These are phyloP conservation scores for Hetaerina americana DNA, from an alignment of 1,140 invertebrate species.

Conservation along the genomic window DNA sequence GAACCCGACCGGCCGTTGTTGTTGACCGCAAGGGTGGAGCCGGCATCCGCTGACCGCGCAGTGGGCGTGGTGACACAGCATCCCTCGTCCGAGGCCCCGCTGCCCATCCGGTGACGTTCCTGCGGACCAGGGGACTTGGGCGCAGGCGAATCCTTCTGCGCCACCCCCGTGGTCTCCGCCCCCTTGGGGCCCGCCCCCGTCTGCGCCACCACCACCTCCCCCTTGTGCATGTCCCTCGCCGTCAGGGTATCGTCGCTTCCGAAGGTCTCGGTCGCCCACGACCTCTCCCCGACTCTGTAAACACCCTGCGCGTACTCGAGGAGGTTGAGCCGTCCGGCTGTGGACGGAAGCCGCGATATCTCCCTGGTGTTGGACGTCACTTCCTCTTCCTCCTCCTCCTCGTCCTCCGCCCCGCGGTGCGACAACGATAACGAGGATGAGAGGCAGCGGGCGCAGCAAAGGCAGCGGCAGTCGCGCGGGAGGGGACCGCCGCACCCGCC, in stretches of 20 bases:
- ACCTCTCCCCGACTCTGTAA: neutral
- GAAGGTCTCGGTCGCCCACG: too few species aligned
- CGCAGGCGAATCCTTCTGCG: neutral
- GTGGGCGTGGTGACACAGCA: neutral
- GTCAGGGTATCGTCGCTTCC: too few species aligned
- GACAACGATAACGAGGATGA: neutral
- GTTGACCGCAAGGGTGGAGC: neutral
- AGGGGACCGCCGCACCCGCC: neutral
- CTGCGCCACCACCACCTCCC: neutral
- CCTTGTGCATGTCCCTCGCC: neutral
- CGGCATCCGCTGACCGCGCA: neutral
- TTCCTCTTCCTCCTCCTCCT: neutral
- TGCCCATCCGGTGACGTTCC: neutral
- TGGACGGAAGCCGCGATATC: neutral
- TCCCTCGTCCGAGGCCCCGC: neutral
- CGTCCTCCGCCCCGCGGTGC: neutral
- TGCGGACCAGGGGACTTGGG: neutral
- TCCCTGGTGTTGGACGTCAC: neutral
- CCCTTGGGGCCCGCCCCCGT: neutral
- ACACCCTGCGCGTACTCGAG: neutral
- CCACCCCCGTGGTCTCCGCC: neutral
- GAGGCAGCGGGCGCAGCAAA: neutral
- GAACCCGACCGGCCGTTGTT: too few species aligned
- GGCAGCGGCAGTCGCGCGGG: neutral
- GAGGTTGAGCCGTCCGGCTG: neutral